Evolutionary conservation across 1,140 invertebrate species (phyloP).

Genomic region (Solenopsis fugax): DNA sequence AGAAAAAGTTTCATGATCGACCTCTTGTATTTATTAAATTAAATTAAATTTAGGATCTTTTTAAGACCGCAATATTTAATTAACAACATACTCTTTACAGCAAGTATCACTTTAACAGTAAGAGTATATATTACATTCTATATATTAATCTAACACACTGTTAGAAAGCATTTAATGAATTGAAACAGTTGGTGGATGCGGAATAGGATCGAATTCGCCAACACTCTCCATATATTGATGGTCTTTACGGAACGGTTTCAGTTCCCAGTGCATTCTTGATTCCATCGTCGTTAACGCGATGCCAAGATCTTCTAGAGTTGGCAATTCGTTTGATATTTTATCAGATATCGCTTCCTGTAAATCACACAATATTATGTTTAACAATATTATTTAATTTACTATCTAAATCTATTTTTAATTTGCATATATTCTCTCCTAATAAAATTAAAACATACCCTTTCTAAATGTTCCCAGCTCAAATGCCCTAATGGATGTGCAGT

Average conservation of each 20-base stretch:
- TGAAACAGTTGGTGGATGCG: conserved; percentile 47
- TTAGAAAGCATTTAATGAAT: conserved; percentile 17
- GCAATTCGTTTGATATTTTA: conserved; percentile 88
- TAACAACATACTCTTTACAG: conserved; percentile 61
- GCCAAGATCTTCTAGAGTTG: conserved; percentile 95
- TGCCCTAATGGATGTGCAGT: conserved; percentile 89
- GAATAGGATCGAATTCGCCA: conserved; percentile 90
- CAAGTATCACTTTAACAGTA: not conserved
- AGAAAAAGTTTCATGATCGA: too few species aligned
- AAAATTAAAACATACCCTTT: conserved; percentile 88
- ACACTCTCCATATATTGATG: conserved; percentile 91
- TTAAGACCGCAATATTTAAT: conserved; percentile 37
- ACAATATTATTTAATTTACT: conserved; percentile 3
- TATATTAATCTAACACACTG: conserved; percentile 27
- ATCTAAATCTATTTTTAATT: not conserved
- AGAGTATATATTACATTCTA: conserved; percentile 28
- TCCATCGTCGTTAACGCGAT: conserved; percentile 92
- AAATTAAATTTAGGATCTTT: too few species aligned
- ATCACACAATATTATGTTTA: conserved; percentile 62
- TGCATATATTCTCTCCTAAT: not conserved
- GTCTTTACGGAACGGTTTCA: conserved; percentile 89
- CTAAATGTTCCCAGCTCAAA: conserved; percentile 92
- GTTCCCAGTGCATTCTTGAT: conserved; percentile 92
- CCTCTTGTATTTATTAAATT: too few species aligned
- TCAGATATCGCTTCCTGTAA: conserved; percentile 93